Evolutionary conservation across 2,888 invertebrate species (phyloP), one percentile per base, ranked within the genome.

Genomic region (Syrista parreyssii): DNA sequence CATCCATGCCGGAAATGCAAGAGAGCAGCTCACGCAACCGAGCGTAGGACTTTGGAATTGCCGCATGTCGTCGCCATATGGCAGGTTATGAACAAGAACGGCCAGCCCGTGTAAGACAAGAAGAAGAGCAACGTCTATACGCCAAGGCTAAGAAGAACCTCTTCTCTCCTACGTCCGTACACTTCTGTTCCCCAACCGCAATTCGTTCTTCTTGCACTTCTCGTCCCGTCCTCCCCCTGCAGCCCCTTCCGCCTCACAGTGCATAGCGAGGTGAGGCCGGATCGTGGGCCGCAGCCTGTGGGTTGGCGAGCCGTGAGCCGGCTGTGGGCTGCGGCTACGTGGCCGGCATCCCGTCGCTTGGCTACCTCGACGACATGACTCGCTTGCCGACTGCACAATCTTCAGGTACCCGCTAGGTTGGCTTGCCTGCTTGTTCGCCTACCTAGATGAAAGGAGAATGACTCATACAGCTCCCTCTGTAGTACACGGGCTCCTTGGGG

Each of bases 361-460:
- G 74, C 77, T 81, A 78, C 71, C 71, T 78, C 79, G 74, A 80
- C 82, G 80, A 79, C 83, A 84, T 82, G 85, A 84, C 83, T 85
- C 77, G 83, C 80, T 83, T 85, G 77, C 81, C 79, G 81, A 84
- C 83, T 82, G 72, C 71, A 71, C 12, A 33, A 23, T 71, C 78
- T 78, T 76, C 79, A 81, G 81, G 81, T 85, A 84, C 83, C 82
- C 83, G 80, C 81, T 83, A 81, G 75, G 77, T 35, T 78, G 68
- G 76, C 79, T 79, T 75, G 77, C 79, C 84, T 77, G 76, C 79
- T 80, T 75, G 77, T 79, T 83, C 77, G 77, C 82, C 81, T 84
- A 82, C 82, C 83, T 84, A 84, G 82, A 82, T 81, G 82, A 85
- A 82, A 83, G 83, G 81, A 76, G 83, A 80, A 76, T 86, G 86